A percentile compares a stretch with the other conserved stretches of the same genome.
Conservation (phyloP, 2,113 vertebrate species). For the Hassar affinis region DNA sequence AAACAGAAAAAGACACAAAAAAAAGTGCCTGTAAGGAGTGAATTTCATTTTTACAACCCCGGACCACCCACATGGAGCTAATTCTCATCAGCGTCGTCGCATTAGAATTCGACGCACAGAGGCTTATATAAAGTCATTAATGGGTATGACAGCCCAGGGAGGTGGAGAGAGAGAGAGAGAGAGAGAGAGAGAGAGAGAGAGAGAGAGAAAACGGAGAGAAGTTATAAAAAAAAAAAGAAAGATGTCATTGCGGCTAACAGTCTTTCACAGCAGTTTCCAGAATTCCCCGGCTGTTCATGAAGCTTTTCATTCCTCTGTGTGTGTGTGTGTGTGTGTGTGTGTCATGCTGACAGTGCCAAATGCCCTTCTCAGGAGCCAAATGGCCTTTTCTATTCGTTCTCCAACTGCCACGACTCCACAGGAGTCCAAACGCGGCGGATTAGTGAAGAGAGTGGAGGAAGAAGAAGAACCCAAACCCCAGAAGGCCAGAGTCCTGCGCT, state of each 20-base stretch:
- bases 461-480: not conserved
- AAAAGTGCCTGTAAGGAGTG: not conserved
- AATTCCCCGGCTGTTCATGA: slow-evolving; percentile 9
- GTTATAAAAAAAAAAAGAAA: not conserved
- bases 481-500: slow-evolving; percentile 5
- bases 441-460: not conserved
- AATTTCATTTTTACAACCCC: not conserved
- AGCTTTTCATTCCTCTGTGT: not conserved
- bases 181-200: no score
- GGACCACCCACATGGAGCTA: not conserved
- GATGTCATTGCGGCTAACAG: not conserved
- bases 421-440: not conserved
- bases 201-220: not conserved
- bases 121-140: not conserved
- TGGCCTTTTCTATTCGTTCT: slow-evolving; percentile 14
- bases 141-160: not conserved
- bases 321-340: not conserved
- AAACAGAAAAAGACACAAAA: not conserved
- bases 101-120: not conserved
- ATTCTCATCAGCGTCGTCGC: slow-evolving; percentile 5
- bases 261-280: not conserved
- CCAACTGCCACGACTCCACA: not conserved
- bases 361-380: slow-evolving; percentile 3
- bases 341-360: not conserved
- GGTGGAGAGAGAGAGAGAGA: not conserved